Percentiles rank a stretch among this genome's conserved stretches.
phyloP scores from a whole-genome alignment of 2,113 vertebrate genomes.

The Centropus bengalensis region DNA sequence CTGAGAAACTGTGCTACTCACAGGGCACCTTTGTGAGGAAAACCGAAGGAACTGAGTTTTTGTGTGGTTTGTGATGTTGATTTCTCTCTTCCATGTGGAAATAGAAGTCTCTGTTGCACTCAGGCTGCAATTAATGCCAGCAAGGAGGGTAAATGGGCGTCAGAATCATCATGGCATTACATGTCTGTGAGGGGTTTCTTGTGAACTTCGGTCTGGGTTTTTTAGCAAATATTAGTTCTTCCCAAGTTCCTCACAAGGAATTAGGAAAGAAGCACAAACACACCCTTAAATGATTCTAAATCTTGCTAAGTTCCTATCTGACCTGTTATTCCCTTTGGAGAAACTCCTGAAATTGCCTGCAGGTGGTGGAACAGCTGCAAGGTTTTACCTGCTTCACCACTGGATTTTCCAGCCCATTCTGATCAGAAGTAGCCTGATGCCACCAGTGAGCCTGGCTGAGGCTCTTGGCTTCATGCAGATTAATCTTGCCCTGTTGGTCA shows the following conservation, averaged over 20 bases:
- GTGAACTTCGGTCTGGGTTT: background rate
- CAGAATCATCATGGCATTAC: rapidly evolving
- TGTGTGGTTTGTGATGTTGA: background rate
- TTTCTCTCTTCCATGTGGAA: background rate
- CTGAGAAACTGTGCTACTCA: background rate
- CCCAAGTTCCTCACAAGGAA: background rate
- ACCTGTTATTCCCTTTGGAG: background rate
- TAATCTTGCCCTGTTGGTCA: background rate
- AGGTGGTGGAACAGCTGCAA: background rate
- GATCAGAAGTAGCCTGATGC: background rate
- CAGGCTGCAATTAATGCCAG: background rate
- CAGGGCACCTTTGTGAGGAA: background rate
- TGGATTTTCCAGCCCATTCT: background rate
- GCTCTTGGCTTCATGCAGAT: background rate
- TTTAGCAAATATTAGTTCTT: background rate
- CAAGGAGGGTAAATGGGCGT: background rate
- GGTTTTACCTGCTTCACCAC: background rate
- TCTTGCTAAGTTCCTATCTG: background rate
- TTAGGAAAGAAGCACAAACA: background rate
- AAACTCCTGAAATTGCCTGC: background rate
- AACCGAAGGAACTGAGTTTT: background rate
- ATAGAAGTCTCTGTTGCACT: background rate
- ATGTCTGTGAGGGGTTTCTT: background rate
- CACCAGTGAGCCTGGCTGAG: background rate
- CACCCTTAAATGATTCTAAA: background rate